A percentile compares a stretch with the other conserved stretches of the same genome.
phyloP scores from a whole-genome alignment of 2,888 invertebrate species.

The Watsonalla binaria region DNA sequence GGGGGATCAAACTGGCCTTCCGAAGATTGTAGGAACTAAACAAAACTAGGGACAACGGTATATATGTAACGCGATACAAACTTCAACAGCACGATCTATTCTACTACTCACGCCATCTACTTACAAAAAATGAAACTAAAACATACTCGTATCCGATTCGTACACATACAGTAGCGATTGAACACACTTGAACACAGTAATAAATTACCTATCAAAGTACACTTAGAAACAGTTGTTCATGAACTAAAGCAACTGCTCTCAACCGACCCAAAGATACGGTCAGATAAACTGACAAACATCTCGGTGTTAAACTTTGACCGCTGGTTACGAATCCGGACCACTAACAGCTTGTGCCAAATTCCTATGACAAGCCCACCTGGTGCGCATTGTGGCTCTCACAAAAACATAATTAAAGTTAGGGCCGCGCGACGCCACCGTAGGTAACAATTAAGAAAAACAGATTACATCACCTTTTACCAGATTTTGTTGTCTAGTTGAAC shows the following conservation, averaged over 20 bases:
- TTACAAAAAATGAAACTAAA: too few relatives aligned
- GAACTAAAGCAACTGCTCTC: too few relatives aligned
- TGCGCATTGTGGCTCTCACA: slow-evolving; percentile 28
- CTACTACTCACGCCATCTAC: too few relatives aligned
- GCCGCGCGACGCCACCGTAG: slow-evolving; percentile 21
- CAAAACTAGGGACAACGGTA: too few relatives aligned
- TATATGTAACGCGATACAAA: too few relatives aligned
- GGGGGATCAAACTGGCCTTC: too few relatives aligned
- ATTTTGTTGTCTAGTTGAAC: background rate
- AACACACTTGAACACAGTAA: background rate
- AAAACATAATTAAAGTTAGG: slow-evolving; percentile 57
- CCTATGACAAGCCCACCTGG: slow-evolving; percentile 18
- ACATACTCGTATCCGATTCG: too few relatives aligned
- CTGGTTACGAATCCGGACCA: background rate
- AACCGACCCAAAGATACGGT: too few relatives aligned
- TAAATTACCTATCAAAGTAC: background rate
- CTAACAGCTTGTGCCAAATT: background rate
- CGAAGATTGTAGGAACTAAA: too few relatives aligned
- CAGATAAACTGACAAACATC: background rate
- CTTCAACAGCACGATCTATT: too few relatives aligned
- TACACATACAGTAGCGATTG: too few relatives aligned
- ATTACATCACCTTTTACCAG: slow-evolving; percentile 17
- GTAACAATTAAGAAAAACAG: slow-evolving; percentile 41
- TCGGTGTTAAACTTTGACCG: background rate
- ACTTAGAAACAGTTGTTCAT: too few relatives aligned